These are phyloP conservation scores for Deroplatys truncata DNA, from an alignment of 2,888 invertebrate genomes.

Conservation along the genomic window DNA sequence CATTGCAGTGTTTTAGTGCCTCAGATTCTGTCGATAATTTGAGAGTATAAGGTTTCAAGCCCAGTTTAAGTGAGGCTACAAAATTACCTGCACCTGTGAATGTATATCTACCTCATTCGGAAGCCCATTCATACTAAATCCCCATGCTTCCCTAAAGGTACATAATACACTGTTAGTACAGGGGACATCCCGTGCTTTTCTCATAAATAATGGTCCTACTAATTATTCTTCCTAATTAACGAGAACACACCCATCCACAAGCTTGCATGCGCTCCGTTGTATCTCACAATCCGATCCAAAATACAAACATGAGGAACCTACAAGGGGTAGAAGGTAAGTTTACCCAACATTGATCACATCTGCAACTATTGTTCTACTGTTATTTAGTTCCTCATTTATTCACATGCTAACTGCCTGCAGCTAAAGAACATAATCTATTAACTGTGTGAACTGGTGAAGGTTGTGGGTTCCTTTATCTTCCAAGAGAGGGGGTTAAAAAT, in stretches of 20 bases:
- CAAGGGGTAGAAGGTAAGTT: not conserved
- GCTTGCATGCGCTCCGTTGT: not conserved
- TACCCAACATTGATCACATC: not conserved
- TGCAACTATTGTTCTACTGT: not conserved
- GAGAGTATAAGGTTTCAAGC: too few relatives aligned
- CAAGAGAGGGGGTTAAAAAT: not conserved
- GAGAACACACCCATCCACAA: not conserved
- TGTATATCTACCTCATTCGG: not conserved
- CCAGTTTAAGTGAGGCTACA: not conserved
- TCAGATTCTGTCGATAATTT: too few relatives aligned
- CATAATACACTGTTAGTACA: not conserved
- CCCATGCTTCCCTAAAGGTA: not conserved
- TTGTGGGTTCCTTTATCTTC: not conserved
- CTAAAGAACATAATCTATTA: not conserved
- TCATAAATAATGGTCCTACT: not conserved
- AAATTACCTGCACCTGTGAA: not conserved
- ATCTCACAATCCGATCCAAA: not conserved
- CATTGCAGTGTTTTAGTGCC: too few relatives aligned
- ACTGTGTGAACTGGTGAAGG: not conserved
- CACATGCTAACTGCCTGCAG: too few relatives aligned
- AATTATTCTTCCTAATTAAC: not conserved
- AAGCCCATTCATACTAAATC: not conserved
- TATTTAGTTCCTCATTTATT: not conserved
- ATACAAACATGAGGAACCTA: not conserved
- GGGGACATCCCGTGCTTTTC: not conserved